Conservation (phyloP, 2,113 vertebrate species). For the Fregetta grallaria region DNA sequence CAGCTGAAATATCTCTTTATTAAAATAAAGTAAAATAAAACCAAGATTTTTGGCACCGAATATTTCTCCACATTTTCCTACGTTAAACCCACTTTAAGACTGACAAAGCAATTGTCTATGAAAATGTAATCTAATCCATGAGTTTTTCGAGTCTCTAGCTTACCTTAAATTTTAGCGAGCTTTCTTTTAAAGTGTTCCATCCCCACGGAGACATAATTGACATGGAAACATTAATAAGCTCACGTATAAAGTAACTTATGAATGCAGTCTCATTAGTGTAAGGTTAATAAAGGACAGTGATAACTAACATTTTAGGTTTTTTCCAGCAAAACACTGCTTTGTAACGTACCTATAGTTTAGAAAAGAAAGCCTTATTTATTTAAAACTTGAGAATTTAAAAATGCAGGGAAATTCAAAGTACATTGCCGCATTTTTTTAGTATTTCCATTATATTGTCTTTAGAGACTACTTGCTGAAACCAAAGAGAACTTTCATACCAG, state of each 20-base stretch:
- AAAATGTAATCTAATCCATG: neutral
- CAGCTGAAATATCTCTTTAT: neutral
- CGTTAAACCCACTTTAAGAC: neutral
- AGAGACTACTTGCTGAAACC: slow-evolving; percentile 78
- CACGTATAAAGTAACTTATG: neutral
- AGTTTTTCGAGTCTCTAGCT: slow-evolving; percentile 27
- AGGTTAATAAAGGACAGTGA: slow-evolving; percentile 39
- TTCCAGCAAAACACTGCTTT: slow-evolving; percentile 46
- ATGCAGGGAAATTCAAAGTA: slow-evolving; percentile 71
- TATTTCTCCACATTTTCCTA: slow-evolving; percentile 7
- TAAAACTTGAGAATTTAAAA: slow-evolving; percentile 68
- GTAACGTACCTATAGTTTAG: slow-evolving; percentile 47
- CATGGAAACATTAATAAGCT: slow-evolving; percentile 19
- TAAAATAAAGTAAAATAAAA: neutral
- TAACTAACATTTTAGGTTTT: neutral
- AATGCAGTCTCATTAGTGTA: slow-evolving; percentile 16
- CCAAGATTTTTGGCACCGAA: neutral
- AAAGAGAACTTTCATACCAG: slow-evolving; percentile 80
- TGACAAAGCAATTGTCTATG: slow-evolving; percentile 1
- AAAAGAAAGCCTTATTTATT: slow-evolving; percentile 70
- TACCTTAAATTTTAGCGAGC: slow-evolving; percentile 48
- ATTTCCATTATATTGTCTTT: slow-evolving; percentile 63
- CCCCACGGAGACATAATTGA: slow-evolving; percentile 47
- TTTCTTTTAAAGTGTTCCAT: slow-evolving; percentile 39
- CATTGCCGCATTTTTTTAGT: slow-evolving; percentile 57